Evolutionary conservation across 1,140 invertebrate genomes (phyloP).

Genomic region (Phymastichus coffea): DNA sequence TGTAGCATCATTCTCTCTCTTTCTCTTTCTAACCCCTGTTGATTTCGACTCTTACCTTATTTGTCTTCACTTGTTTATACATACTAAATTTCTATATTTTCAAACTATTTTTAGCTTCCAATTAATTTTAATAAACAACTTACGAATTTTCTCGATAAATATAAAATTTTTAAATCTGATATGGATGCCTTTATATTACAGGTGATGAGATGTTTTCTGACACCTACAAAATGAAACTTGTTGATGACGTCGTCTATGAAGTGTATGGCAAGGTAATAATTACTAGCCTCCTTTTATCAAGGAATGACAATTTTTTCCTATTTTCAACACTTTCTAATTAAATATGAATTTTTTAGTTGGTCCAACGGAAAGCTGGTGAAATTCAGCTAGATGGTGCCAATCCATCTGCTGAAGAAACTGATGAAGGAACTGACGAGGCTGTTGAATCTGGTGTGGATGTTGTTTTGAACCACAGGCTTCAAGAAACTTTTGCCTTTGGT

Average conservation of each 20-base stretch:
- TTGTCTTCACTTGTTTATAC: too few relatives aligned
- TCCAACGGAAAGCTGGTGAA: conserved; percentile 75
- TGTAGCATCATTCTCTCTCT: too few relatives aligned
- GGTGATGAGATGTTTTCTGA: conserved; percentile 98
- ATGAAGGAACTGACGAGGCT: conserved; percentile 77
- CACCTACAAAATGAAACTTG: conserved; percentile 90
- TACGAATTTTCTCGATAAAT: too few relatives aligned
- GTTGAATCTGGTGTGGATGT: conserved; percentile 86
- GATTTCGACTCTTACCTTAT: too few relatives aligned
- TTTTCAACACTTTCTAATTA: conserved; percentile 51
- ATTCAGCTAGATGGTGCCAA: conserved; percentile 84
- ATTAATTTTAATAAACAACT: too few relatives aligned
- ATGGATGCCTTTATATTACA: too few relatives aligned
- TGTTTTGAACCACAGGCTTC: conserved; percentile 87
- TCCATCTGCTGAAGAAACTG: conserved; percentile 88
- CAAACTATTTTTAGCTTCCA: too few relatives aligned
- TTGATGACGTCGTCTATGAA: conserved; percentile 94
- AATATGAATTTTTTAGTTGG: conserved; percentile 56
- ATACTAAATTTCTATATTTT: too few relatives aligned
- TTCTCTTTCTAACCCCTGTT: too few relatives aligned
- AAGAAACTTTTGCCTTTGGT: conserved; percentile 81
- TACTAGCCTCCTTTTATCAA: background rate
- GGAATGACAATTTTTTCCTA: background rate
- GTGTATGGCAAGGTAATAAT: conserved; percentile 82
- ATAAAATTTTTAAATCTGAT: too few relatives aligned